Evolutionary conservation across 2,797 vertebrate species (phyloP).

Genomic region (Sarcoramphus papa): DNA sequence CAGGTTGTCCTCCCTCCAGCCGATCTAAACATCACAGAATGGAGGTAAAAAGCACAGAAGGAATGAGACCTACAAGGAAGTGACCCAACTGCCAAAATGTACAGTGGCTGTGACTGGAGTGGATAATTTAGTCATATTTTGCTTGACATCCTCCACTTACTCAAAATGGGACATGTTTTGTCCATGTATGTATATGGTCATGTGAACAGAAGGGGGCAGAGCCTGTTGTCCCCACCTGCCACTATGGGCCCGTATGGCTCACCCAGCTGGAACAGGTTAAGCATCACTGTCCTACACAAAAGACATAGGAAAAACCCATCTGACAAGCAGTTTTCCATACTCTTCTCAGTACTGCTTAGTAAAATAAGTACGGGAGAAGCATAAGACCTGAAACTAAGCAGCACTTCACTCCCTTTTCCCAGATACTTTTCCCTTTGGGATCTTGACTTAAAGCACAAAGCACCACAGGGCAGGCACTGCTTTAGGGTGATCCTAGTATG

Average conservation of each 20-base stretch:
- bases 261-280: background rate
- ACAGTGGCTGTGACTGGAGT: background rate
- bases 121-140: background rate
- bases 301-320: background rate
- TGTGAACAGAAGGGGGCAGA: background rate
- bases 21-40: background rate
- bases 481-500: background rate
- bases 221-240: background rate
- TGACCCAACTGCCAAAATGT: background rate
- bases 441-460: background rate
- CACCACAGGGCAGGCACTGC: background rate
- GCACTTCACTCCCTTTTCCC: background rate
- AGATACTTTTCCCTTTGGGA: background rate
- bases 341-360: background rate
- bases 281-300: background rate
- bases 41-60: background rate
- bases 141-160: background rate
- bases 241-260: rapidly evolving
- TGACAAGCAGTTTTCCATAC: background rate
- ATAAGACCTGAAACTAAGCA: background rate
- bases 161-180: background rate
- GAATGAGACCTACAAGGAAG: background rate
- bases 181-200: background rate
- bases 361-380: background rate
- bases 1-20: background rate